Base-by-base conservation (phyloP, 2,888 invertebrate species). In the Andrena haemorrhoa region DNA sequence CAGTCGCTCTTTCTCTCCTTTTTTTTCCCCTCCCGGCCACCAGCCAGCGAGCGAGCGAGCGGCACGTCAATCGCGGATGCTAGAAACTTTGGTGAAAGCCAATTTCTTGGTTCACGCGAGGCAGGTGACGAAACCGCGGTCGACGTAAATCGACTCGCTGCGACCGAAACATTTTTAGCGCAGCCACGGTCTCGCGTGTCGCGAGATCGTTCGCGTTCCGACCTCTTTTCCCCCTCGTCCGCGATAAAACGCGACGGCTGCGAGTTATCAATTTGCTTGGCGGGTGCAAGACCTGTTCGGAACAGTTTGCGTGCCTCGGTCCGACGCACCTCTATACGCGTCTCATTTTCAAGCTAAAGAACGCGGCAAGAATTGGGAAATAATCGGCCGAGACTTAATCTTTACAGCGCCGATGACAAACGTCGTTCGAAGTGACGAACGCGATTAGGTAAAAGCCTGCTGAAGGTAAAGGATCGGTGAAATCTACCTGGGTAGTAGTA, bases 401-500 rank as follows among this genome's bases (percentile, higher is more conserved):
- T 10, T 56, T 26, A 2, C 20, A 8, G 7, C 23, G 10, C 20
- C 20, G 23, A 4, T 53, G 7, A 29, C 8, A 1, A 1, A 0
- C 12, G 41, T 41, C 41, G 3, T 41, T 2, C 12, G 12, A 41
- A 41, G 41, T 1, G 41, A 1, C 16, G 41, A 5, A 41, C 1
- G 41, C 1, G 41, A 41, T 41, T 41, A 16, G 10, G 26, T 7
- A 53, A 12, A 35, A 7, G 33, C 1, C n/a, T 0, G 0, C n/a
- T 2, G 23, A 2, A 47, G n/a, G 6, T 7, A 60, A 31, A 8
- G 10, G 12, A n/a, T 20, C 12, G 64, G 5, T 60, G 56, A 61
- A 23, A 35, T 53, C 51, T 91, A 91, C 91, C 91, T 91, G 91
- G 89, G 71, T 91, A 91, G 74, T 92, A 93, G 84, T 93, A 93